Base-by-base conservation (phyloP, 2,888 invertebrate species). In the Brachypalpus laphriformis region DNA sequence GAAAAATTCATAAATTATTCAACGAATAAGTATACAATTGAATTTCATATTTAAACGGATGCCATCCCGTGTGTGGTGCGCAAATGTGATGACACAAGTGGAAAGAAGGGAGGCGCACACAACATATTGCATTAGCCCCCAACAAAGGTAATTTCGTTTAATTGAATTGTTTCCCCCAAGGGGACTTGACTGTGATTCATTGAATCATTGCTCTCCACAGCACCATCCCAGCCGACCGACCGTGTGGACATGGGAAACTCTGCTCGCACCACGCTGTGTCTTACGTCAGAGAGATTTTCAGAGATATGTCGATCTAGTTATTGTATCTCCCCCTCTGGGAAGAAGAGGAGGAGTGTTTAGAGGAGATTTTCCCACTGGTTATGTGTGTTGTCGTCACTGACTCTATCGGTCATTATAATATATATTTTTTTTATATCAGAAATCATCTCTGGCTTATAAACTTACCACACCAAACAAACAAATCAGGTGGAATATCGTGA, bases 141-240 rank as follows among this genome's bases (percentile, higher is more conserved):
- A 54, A 51, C 66, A 68, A 61, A 78, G 78, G 82, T 82, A 82
- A 78, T 82, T 82, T 68, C 40, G 42, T 72, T 72, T 82, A 82
- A 82, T 82, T 82, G 82, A 82, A 82, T 82, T 82, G 78, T 78
- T 82, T 81, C 45, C 78, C 75, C 82, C 77, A 65, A 28, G 78
- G 82, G 66, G 66, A 40, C 66, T 66, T 59, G 47, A 59, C 66
- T 72, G 65, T 72, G 66, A 68, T 78, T 78, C 82, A 82, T 59
- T 78, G 82, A 65, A 72, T 82, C 77, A 18, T 47, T 47, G 28
- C 42, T 49, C 54, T 59, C 31, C 18, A 45, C 51, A n/a, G n/a
- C 59, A 37, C 25, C 51, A n/a, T 34, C 8, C 28, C 28, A 7
- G 5, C 37, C 1, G 8, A 14, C 16, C 68, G 56, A 56, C 37